Conservation (phyloP, 2,888 invertebrate genomes). For the Spialia ferax region DNA sequence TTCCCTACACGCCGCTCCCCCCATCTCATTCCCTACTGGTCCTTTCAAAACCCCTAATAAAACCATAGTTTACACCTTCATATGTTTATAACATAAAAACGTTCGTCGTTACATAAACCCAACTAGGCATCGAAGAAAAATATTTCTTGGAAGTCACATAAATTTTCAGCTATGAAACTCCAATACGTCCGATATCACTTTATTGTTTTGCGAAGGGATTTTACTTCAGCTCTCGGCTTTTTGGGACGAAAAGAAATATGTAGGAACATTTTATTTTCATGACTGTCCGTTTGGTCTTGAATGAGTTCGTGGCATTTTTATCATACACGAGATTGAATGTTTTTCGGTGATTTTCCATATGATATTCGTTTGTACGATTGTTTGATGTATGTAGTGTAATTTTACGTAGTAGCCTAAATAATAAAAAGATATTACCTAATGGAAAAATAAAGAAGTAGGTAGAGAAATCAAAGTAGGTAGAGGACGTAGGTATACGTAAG, state of each 20-base stretch:
- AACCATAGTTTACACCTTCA: slow-evolving; percentile 3
- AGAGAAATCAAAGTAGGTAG: no score
- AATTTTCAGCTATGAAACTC: slow-evolving; percentile 47
- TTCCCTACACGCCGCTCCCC: no score
- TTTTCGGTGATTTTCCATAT: not conserved
- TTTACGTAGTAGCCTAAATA: no score
- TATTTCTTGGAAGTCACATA: slow-evolving; percentile 46
- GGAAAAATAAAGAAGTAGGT: no score
- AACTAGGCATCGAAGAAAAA: slow-evolving; percentile 35
- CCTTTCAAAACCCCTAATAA: not conserved
- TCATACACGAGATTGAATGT: not conserved
- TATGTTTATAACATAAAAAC: slow-evolving; percentile 16
- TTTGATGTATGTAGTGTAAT: no score
- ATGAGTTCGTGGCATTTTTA: not conserved
- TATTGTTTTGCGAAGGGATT: slow-evolving; percentile 49
- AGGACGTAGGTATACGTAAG: no score
- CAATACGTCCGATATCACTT: slow-evolving; percentile 49
- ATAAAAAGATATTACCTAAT: no score
- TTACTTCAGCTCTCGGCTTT: slow-evolving; percentile 39
- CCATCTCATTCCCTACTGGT: no score
- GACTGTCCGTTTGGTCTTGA: slow-evolving; percentile 29
- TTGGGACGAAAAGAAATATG: slow-evolving; percentile 39
- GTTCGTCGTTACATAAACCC: slow-evolving; percentile 5
- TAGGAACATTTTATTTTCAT: slow-evolving; percentile 40
- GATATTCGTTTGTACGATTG: not conserved